Percentiles rank a stretch among this genome's conserved stretches.
These are phyloP conservation scores for Papio anubis DNA, from an alignment of 2,113 vertebrate genomes.

Conservation along the genomic window DNA sequence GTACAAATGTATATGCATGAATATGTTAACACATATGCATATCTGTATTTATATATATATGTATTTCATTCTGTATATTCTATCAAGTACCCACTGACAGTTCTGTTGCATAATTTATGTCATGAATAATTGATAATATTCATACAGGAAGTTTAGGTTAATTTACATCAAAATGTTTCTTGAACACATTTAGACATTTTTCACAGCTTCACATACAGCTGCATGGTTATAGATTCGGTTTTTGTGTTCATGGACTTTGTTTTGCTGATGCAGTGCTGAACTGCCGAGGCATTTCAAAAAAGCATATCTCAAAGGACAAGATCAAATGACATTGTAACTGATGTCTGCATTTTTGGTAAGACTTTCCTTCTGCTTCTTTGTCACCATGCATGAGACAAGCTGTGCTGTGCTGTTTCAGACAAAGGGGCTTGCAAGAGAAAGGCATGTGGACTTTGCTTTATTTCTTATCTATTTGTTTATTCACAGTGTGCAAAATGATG, in stretches of 20 bases:
- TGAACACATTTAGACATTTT: constrained; percentile 36
- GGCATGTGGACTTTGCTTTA: neutral
- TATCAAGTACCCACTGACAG: constrained; percentile 24
- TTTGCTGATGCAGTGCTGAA: neutral
- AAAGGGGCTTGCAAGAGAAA: constrained; percentile 13
- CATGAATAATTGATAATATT: constrained; percentile 66
- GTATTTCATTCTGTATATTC: constrained; percentile 26
- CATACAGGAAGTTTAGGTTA: constrained; percentile 60
- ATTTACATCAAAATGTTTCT: constrained; percentile 65
- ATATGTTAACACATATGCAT: neutral
- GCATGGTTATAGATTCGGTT: neutral
- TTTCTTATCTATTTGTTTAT: neutral
- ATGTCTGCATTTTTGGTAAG: neutral
- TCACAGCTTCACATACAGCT: neutral
- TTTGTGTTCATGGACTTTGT: neutral
- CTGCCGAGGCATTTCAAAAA: neutral
- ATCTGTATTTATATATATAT: neutral
- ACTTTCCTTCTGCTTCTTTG: neutral
- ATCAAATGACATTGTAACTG: neutral
- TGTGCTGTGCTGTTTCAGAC: neutral
- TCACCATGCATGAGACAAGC: neutral
- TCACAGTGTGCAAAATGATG: neutral
- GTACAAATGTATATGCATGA: neutral
- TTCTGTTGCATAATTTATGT: constrained; percentile 66
- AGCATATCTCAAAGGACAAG: neutral